Evolutionary conservation across 2,113 vertebrate species (phyloP), one percentile per base, ranked within the genome.

Genomic region (Ancistrus triradiatus): DNA sequence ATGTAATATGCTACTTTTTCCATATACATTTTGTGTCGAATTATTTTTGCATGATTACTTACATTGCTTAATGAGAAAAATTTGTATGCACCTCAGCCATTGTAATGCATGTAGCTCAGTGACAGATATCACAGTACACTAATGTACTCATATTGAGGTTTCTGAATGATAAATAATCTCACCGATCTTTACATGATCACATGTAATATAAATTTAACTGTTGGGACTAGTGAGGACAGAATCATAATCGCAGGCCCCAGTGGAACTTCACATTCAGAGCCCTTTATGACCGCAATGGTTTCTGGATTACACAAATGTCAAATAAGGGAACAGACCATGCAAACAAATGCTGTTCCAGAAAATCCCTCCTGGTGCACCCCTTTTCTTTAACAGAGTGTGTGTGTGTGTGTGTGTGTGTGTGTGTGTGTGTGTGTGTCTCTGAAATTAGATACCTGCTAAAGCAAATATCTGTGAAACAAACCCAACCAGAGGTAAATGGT

Each of bases 261-360:
- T 63, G 46, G 59, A 68, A 63, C 27, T 33, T 72, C 38, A 52
- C 19, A 33, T 73, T 64, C 31, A 51, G 43, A 35, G 38, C 51
- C 48, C 48, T 56, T 22, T n/a, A 69, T 66, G 62, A 58, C 62
- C 68, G 61, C 40, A 67, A 63, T 70, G 70, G 75, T 75, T 74
- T 84, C 84, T 90, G 87, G 86, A 70, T 86, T 86, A 70, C 83
- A 83, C 84, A 85, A 88, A 84, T 88, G 87, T 90, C 88, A 89
- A 81, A 85, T 79, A 80, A 83, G 81, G 76, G 75, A 80, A 72
- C 74, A 59, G 48, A 40, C 60, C 73, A 64, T 68, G 65, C 86
- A 90, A 90, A 89, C 87, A 89, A 84, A 80, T 82, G 65, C 38
- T 75, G 82, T 82, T 78, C 74, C 35, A 74, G 66, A 73, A 82